Percentiles rank a stretch among this genome's conserved stretches.
Conservation (phyloP, 2,113 vertebrate genomes). For the Anoplopoma fimbria region DNA sequence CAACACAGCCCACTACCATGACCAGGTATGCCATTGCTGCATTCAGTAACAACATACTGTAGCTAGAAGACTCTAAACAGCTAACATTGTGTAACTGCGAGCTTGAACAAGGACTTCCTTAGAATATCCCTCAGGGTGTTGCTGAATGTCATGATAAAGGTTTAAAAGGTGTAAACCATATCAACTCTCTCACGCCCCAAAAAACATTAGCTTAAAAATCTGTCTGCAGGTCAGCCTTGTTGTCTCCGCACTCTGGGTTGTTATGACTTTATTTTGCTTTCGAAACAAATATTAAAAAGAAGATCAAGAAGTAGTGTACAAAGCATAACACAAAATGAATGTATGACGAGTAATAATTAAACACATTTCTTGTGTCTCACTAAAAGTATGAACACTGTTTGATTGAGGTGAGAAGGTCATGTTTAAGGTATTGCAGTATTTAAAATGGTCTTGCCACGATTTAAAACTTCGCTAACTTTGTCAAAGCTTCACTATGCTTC, state of each 20-base stretch:
- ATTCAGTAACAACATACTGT: background rate
- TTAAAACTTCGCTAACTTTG: background rate
- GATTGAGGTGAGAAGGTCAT: background rate
- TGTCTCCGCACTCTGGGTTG: background rate
- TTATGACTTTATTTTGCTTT: background rate
- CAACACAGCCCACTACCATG: slow-evolving; percentile 86
- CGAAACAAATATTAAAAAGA: background rate
- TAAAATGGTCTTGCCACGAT: background rate
- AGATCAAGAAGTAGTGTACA: background rate
- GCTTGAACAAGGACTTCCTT: background rate
- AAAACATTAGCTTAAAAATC: background rate
- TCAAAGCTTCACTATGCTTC: slow-evolving; percentile 1
- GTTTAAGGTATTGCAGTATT: background rate
- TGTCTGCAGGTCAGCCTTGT: too few species aligned
- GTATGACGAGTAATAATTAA: background rate
- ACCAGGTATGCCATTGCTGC: slow-evolving; percentile 68
- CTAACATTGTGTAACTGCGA: background rate
- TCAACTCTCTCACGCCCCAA: background rate
- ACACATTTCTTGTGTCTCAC: background rate
- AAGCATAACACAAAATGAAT: background rate
- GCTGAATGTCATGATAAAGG: background rate
- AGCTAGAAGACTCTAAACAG: background rate
- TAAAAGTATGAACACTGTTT: background rate
- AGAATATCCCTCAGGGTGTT: background rate
- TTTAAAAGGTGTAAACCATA: background rate